Base-by-base conservation (phyloP, 1,140 invertebrate species). In the Amphibalanus amphitrite region DNA sequence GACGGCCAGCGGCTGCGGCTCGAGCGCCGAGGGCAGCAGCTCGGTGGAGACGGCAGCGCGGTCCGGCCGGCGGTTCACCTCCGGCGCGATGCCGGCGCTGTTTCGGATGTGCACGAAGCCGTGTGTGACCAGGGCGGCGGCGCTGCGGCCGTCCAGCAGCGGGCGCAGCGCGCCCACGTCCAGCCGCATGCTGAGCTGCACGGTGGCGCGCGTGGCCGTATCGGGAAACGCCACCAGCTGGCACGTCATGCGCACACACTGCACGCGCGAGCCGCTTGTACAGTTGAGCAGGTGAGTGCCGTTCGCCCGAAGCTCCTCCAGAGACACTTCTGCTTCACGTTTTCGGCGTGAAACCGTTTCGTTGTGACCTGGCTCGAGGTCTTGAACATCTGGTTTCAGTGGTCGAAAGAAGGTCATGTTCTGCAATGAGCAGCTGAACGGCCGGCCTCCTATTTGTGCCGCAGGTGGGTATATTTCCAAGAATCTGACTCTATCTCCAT, bases 61-160 rank as follows among this genome's bases (percentile, higher is more conserved):
- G 65, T 67, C 65, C 65, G 65, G 65, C 65, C 65, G n/a, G 3
- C 10, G n/a, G 65, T 67, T 67, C 65, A 67, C 10, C 65, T 67
- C 65, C n/a, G n/a, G n/a, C 0, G 65, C 23, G 26, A 67, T 28
- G 20, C 6, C 6, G 70, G 74, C 25, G 28, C 40, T 29, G 69
- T 69, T 64, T 1, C 70, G 59, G 15, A 70, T 40, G 29, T 59
- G 29, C 28, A 74, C 69, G 17, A 26, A 13, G 20, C 72, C 28
- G 28, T 67, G 28, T 69, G 38, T 25, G 72, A 47, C 10, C 30
- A 28, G n/a, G 65, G 29, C 26, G 10, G 28, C 65, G 10, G 6
- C n/a, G 73, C 74, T 47, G 70, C 70, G n/a, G 28, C 15, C 15
- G 72, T 73, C 28, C 30, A 26, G 40, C 74, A 74, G 67, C 71